A percentile compares a stretch with the other conserved stretches of the same genome.
These are phyloP conservation scores for Centroberyx gerrardi DNA, from an alignment of 2,797 vertebrate genomes.

Conservation along the genomic window DNA sequence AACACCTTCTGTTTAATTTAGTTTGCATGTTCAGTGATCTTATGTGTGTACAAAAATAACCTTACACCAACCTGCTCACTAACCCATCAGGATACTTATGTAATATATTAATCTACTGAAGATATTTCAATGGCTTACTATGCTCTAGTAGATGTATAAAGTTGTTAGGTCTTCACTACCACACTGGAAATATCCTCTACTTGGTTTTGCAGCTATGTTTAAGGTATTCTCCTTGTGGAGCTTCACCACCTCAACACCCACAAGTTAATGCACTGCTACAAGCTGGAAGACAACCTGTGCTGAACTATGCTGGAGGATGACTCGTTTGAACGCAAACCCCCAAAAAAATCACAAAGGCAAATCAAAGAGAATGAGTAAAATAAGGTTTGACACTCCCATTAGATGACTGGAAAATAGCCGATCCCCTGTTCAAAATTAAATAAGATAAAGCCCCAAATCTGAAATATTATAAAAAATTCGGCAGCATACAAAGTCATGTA, in stretches of 20 bases:
- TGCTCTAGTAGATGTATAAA: conserved; percentile 37
- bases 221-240: conserved; percentile 24
- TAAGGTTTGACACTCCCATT: background rate
- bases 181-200: conserved; percentile 41
- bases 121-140: conserved; percentile 44
- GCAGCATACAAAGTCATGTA: conserved; percentile 36
- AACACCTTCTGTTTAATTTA: background rate
- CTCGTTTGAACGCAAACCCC: conserved; percentile 21
- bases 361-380: conserved; percentile 22
- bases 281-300: conserved; percentile 82
- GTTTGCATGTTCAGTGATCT: conserved; percentile 3
- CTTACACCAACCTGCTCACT: background rate
- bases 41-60: conserved; percentile 6
- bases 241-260: conserved; percentile 29
- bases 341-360: conserved; percentile 22
- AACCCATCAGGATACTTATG: conserved; percentile 8
- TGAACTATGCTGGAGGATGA: conserved; percentile 40
- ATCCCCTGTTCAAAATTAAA: background rate
- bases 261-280: conserved; percentile 58
- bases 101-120: conserved; percentile 30
- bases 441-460: conserved; percentile 2
- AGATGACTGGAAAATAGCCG: conserved; percentile 6
- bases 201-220: conserved; percentile 31
- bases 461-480: conserved; percentile 12
- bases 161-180: conserved; percentile 38